Evolutionary conservation across 64 coral and sea anemone genomes (phyloP), one percentile per base, ranked within the genome.

Genomic region (Platygyra sinensis): DNA sequence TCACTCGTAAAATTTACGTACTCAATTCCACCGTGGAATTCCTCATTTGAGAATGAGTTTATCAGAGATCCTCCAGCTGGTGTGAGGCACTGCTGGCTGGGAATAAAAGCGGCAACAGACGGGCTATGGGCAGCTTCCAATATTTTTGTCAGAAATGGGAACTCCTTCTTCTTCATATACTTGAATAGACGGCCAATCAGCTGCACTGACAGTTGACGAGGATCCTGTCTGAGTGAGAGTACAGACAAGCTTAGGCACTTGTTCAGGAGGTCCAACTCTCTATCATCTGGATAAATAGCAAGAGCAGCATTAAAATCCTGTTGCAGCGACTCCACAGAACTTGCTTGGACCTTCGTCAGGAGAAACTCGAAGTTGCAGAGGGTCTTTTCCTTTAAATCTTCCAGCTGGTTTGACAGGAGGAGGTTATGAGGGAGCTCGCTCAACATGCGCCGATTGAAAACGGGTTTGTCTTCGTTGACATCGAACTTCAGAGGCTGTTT

Each of bases 341-440:
- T 74, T 15, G 82, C 90, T 93, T 91, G 60, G 22, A 99, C 36
- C 73, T 99, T 99, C 19, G 97, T 74, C 24, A 96, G 60, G 19
- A 99, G 73, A 76, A 99, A 99, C 62, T 96, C 94, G 30, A 95
- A 99, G 86, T 94, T 96, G 73, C 91, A 93, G 27, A 99, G 79
- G 13, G 77, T 83, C 27, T 95, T 78, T 54, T 91, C 83, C 71
- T 95, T 95, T 17, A 88, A 36, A 18, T 46, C 90, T 30, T 88
- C 62, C 52, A 88, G 79, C 63, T 99, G 91, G 17, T 82, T 73
- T 54, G 94, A 90, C 28, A 91, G 83, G 63, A 93, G 65, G 5
- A 99, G 87, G 57, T 99, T 94, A 75, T 96, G 93, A 52, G 97
- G 97, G 12, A 99, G 51, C 54, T 99, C 94, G 46, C 61, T 95